Conservation (phyloP, 2,888 invertebrate genomes). For the Lamproptera curius region DNA sequence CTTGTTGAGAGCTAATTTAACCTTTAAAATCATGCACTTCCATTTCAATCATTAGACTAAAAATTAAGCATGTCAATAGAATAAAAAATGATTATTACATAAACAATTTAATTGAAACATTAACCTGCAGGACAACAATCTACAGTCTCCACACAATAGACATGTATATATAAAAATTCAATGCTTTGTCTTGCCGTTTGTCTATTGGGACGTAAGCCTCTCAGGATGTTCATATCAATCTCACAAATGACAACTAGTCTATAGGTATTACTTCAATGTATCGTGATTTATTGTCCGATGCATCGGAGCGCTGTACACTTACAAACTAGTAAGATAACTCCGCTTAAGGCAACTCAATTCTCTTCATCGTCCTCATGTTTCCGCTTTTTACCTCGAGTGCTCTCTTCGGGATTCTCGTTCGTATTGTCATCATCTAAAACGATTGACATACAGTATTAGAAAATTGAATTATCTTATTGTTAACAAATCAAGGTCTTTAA, state of each 20-base stretch:
- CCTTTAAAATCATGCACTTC: slow-evolving; percentile 65
- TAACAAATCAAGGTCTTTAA: neutral
- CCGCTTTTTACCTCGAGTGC: slow-evolving; percentile 80
- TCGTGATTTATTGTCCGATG: slow-evolving; percentile 66
- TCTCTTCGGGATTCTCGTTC: slow-evolving; percentile 65
- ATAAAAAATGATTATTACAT: slow-evolving; percentile 73
- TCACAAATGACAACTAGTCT: slow-evolving; percentile 64
- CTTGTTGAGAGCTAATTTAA: slow-evolving; percentile 64
- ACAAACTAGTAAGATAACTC: slow-evolving; percentile 73
- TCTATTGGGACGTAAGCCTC: slow-evolving; percentile 21
- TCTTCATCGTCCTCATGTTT: slow-evolving; percentile 78
- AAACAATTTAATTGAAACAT: slow-evolving; percentile 75
- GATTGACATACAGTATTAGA: neutral
- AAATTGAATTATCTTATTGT: neutral
- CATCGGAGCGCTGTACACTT: slow-evolving; percentile 75
- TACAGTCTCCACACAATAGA: slow-evolving; percentile 67
- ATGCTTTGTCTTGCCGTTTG: slow-evolving; percentile 2
- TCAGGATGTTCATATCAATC: slow-evolving; percentile 43
- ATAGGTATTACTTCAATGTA: slow-evolving; percentile 44
- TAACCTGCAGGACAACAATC: slow-evolving; percentile 74
- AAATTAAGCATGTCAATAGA: slow-evolving; percentile 73
- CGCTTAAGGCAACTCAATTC: slow-evolving; percentile 72
- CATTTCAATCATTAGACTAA: slow-evolving; percentile 66
- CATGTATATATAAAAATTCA: slow-evolving; percentile 53
- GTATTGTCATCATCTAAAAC: slow-evolving; percentile 61